Base-by-base conservation (phyloP, 1,140 invertebrate species). In the Drosophila nigromelanica region DNA sequence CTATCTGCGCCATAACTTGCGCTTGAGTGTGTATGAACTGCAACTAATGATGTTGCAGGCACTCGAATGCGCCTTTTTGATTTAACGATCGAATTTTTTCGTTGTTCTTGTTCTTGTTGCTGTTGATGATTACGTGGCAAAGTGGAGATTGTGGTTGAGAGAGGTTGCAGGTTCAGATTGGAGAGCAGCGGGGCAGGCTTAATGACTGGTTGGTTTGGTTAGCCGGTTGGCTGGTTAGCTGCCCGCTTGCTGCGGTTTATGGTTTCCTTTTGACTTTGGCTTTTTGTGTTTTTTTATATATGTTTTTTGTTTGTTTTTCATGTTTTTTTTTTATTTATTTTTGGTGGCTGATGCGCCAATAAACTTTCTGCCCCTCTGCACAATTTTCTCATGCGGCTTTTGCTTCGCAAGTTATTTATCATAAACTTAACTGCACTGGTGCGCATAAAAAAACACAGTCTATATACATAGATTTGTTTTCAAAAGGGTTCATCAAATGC, bases 21-120 rank as follows among this genome's bases (percentile, higher is more conserved):
- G 56, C 78, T 83, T 74, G 66, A 83, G 83, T 69, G 76, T 89
- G 83, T 82, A 80, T 87, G 82, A 89, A 77, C 83, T 89, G 79
- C 83, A 83, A 89, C 83, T 89, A 89, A 89, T 89, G 83, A 89
- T 89, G 79, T 89, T 89, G 79, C 83, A 89, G 82, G 83, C 83
- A 89, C 79, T 89, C 83, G 70, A 78, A 89, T 82, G 78, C 83
- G 79, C 73, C 75, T 82, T 87, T 86, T 87, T 87, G 82, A 87
- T 82, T 87, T 87, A 86, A 86, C 81, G 81, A 87, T 86, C 82
- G 81, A 62, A 33, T 61, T 83, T 83, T 61, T 43, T 37, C 14
- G n/a, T n/a, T 6, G 48, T 18, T 50, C n/a, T 33, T 39, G 33
- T 52, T 42, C 27, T 37, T 48, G 33, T 66, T 59, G 60, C 35